phyloP scores from a whole-genome alignment of 1,140 invertebrate genomes.

The Dinothrombium tinctorium region DNA sequence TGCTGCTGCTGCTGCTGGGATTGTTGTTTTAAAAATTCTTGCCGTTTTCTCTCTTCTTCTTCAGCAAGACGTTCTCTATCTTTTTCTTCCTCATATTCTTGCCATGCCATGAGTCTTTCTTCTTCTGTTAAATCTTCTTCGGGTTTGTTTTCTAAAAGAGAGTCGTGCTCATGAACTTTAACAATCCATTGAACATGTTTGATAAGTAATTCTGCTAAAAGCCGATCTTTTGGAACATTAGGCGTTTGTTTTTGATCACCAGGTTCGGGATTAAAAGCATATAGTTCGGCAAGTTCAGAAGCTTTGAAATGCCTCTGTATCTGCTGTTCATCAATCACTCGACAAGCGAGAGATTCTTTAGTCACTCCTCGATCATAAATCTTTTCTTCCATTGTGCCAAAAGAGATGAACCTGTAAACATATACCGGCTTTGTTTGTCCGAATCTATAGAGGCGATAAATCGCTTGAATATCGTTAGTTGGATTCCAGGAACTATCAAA shows the following conservation, averaged over 20 bases:
- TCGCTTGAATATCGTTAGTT: slow-evolving; percentile 95
- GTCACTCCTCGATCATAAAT: slow-evolving; percentile 96
- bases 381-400: slow-evolving; percentile 22
- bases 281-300: slow-evolving; percentile 64
- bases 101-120: slow-evolving; percentile 75
- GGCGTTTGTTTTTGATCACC: slow-evolving; percentile 17
- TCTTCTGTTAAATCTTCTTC: slow-evolving; percentile 75
- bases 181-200: slow-evolving; percentile 41
- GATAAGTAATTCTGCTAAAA: slow-evolving; percentile 59
- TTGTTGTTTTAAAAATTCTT: too few species aligned
- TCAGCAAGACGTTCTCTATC: too few species aligned
- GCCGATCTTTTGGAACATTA: slow-evolving; percentile 31
- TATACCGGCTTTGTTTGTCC: slow-evolving; percentile 82
- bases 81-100: slow-evolving; percentile 65
- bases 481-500: slow-evolving; percentile 99
- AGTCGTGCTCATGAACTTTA: slow-evolving; percentile 78
- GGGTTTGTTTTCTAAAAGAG: slow-evolving; percentile 66
- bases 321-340: slow-evolving; percentile 93
- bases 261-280: slow-evolving; percentile 48
- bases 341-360: slow-evolving; percentile 52
- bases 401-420: slow-evolving; percentile 85
- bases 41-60: too few species aligned
- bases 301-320: slow-evolving; percentile 81
- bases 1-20: too few species aligned
- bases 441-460: slow-evolving; percentile 89